Base-by-base conservation (phyloP, 2,113 vertebrate genomes). In the Esox niger region DNA sequence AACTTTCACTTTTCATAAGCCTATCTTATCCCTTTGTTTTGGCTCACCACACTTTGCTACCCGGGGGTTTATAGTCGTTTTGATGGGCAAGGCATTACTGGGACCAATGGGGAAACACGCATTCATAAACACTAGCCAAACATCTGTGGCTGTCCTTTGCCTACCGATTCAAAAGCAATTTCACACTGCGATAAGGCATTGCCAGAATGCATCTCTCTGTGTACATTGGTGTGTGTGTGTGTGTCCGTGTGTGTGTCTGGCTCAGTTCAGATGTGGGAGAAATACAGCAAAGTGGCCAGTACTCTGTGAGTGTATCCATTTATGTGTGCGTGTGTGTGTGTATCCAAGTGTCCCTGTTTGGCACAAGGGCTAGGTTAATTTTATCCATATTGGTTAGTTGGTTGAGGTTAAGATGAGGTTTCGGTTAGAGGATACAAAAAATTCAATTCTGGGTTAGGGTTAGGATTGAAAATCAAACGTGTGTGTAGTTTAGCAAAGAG, bases 321-420 rank as follows among this genome's bases (percentile, higher is more conserved):
- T 64, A 26, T 47, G 65, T 23, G 2, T 20, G 9, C 30, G 49
- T 46, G 75, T 69, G 70, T 70, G 49, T 54, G 63, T 66, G 11
- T 69, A 35, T 60, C 29, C 73, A 52, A 6, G 35, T 11, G 35
- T 38, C 1, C 38, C 33, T 13, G 35, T 46, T 20, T 29, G 23
- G 29, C 58, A 38, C n/a, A 52, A 4, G 8, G 15, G 47, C 47
- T 21, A 21, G n/a, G 13, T 43, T 43, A 43, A 43, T 43, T n/a
- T n/a, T n/a, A n/a, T n/a, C n/a, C n/a, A n/a, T n/a, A n/a, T n/a
- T n/a, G n/a, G n/a, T n/a, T n/a, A n/a, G n/a, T n/a, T n/a, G n/a
- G n/a, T n/a, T n/a, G n/a, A n/a, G n/a, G n/a, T n/a, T n/a, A n/a
- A n/a, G n/a, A n/a, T n/a, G n/a, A n/a, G n/a, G n/a, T n/a, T n/a